These are phyloP conservation scores for Punctoribates punctum DNA, from an alignment of 2,888 invertebrate genomes.

Conservation along the genomic window DNA sequence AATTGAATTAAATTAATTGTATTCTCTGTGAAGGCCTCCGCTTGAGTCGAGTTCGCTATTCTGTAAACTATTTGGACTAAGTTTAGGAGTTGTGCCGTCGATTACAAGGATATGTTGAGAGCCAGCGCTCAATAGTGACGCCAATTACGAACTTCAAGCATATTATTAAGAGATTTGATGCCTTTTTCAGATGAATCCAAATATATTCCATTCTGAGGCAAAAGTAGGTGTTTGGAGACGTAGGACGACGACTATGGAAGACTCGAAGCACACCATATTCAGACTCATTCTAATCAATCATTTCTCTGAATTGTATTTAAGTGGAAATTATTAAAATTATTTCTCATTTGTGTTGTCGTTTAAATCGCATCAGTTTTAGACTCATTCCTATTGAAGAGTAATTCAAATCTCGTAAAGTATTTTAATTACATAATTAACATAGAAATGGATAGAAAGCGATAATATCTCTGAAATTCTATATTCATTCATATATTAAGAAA, in stretches of 20 bases:
- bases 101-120: neutral
- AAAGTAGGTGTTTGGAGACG: conserved; percentile 13
- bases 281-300: neutral
- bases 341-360: too few species aligned
- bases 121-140: conserved; percentile 11
- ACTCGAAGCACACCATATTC: neutral
- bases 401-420: too few species aligned
- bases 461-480: too few species aligned
- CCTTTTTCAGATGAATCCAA: conserved; percentile 7
- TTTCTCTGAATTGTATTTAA: neutral
- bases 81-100: neutral
- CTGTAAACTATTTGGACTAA: conserved; percentile 19
- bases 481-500: too few species aligned
- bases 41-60: conserved; percentile 17
- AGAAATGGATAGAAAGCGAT: too few species aligned
- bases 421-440: too few species aligned
- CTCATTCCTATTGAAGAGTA: too few species aligned
- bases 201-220: conserved; percentile 5
- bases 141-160: conserved; percentile 8
- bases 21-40: neutral
- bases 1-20: conserved; percentile 9
- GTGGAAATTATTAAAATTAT: too few species aligned
- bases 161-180: neutral
- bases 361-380: too few species aligned
- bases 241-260: conserved; percentile 1